Evolutionary conservation across 1,140 invertebrate species (phyloP).

Genomic region (Heliconius hewitsoni): DNA sequence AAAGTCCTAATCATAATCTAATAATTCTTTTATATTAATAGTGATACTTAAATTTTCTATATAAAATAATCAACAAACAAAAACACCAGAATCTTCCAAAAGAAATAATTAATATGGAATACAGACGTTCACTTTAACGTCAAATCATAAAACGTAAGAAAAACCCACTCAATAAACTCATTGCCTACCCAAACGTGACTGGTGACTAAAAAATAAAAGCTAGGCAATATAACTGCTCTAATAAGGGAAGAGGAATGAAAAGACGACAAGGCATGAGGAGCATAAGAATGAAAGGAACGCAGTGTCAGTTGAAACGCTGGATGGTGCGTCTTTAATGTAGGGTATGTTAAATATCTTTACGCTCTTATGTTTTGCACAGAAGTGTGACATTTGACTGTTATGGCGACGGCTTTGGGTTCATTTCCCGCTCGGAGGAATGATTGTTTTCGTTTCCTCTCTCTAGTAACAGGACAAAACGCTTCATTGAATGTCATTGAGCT

Average conservation of each 20-base stretch:
- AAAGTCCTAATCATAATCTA: too few relatives aligned
- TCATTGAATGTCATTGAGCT: too few relatives aligned
- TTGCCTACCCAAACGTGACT: slow-evolving; percentile 37
- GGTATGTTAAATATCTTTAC: neutral
- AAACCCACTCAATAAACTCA: slow-evolving; percentile 36
- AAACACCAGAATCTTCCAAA: neutral
- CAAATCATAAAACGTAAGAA: slow-evolving; percentile 31
- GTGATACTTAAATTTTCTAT: too few relatives aligned
- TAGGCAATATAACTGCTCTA: slow-evolving; percentile 46
- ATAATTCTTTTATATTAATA: too few relatives aligned
- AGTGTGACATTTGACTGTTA: too few relatives aligned
- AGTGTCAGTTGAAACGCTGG: neutral
- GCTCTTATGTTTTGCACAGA: too few relatives aligned
- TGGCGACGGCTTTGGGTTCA: too few relatives aligned
- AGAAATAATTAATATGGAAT: slow-evolving; percentile 29
- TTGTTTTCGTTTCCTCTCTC: too few relatives aligned
- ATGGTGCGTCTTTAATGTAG: neutral
- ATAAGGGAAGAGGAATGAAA: slow-evolving; percentile 49
- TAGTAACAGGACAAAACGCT: too few relatives aligned
- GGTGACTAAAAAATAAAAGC: slow-evolving; percentile 50
- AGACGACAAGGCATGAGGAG: slow-evolving; percentile 44
- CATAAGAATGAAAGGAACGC: slow-evolving; percentile 45
- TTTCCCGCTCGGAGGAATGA: too few relatives aligned
- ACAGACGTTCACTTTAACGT: slow-evolving; percentile 21
- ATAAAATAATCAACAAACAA: too few relatives aligned